Conservation (phyloP, 2,113 vertebrate species). For the Notothenia coriiceps region DNA sequence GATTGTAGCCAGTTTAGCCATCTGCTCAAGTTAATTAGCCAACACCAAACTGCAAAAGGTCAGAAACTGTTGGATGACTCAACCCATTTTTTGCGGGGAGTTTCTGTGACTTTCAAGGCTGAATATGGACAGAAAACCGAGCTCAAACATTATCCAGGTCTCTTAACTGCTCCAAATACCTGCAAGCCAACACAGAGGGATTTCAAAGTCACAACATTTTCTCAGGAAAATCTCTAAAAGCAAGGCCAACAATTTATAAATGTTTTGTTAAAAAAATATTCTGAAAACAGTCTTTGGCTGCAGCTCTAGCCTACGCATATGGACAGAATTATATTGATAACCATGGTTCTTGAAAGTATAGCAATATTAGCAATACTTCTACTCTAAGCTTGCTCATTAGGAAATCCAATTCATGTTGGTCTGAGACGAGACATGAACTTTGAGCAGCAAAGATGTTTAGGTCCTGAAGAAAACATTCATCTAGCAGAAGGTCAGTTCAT, state of each 20-base stretch:
- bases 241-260: neutral
- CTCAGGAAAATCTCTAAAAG: constrained; percentile 20
- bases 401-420: neutral
- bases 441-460: neutral
- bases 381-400: constrained; percentile 6
- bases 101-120: constrained; percentile 27
- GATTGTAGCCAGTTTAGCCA: constrained; percentile 21
- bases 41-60: constrained; percentile 48
- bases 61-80: constrained; percentile 44
- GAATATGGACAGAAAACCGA: constrained; percentile 23
- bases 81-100: constrained; percentile 20
- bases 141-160: constrained; percentile 23
- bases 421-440: constrained; percentile 13
- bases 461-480: constrained; percentile 42
- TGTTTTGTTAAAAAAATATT: no score
- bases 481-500: constrained; percentile 29
- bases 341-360: neutral
- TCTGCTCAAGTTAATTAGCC: constrained; percentile 53
- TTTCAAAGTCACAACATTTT: constrained; percentile 35
- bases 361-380: neutral
- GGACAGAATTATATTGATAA: neutral
- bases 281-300: neutral
- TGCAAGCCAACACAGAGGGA: constrained; percentile 29
- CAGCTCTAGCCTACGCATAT: neutral
- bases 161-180: constrained; percentile 35